Evolutionary conservation across 2,113 vertebrate genomes (phyloP).

Genomic region (Sorex fumeus): DNA sequence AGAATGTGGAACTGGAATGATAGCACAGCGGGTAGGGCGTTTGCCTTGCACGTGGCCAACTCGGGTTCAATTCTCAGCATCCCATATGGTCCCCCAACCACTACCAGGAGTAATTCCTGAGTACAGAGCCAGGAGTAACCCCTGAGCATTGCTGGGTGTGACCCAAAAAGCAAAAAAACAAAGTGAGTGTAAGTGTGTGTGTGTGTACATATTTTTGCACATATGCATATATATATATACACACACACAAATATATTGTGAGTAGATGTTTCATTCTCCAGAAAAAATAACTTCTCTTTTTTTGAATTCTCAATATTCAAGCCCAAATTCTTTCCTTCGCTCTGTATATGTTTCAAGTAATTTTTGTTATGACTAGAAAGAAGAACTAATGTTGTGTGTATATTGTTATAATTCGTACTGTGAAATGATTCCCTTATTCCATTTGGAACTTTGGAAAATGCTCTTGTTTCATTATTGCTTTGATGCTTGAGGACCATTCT

Average conservation of each 20-base stretch:
- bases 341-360: conserved; percentile 79
- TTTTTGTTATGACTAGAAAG: conserved; percentile 84
- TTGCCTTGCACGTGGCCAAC: no score
- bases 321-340: conserved; percentile 76
- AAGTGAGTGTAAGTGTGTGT: no score
- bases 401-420: conserved; percentile 70
- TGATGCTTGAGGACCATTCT: conserved; percentile 58
- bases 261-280: conserved; percentile 61
- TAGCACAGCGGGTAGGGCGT: no score
- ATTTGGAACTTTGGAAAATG: conserved; percentile 45
- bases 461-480: conserved; percentile 55
- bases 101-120: no score
- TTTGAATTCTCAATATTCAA: conserved; percentile 56
- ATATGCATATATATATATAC: background rate
- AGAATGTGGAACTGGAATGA: no score
- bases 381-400: conserved; percentile 72
- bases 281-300: conserved; percentile 68
- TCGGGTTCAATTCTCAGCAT: no score
- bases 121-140: no score
- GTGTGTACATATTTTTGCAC: background rate
- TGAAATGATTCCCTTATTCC: conserved; percentile 69
- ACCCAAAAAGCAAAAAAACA: no score
- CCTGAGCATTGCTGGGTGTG: no score
- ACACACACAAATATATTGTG: background rate
- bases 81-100: no score